A percentile compares a stretch with the other conserved stretches of the same genome.
Evolutionary conservation across 1,140 invertebrate genomes (phyloP).

Genomic region (Megathymus violae): DNA sequence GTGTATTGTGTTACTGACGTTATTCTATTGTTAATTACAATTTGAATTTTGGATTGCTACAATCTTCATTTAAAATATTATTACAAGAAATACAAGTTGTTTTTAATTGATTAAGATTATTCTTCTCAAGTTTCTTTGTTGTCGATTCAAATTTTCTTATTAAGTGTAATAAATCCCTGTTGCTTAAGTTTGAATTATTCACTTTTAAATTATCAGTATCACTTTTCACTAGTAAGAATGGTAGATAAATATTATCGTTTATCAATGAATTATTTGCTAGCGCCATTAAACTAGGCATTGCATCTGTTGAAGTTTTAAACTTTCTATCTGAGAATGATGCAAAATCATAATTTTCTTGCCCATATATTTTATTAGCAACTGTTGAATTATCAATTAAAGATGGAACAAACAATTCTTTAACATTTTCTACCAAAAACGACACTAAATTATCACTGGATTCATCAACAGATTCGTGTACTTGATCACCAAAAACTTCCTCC

Average conservation of each 20-base stretch:
- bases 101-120: not conserved
- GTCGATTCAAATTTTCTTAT: not conserved
- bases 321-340: not conserved
- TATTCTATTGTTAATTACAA: constrained; percentile 35
- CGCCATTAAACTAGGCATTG: constrained; percentile 1
- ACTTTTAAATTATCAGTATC: not conserved
- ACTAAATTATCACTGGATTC: constrained; percentile 51
- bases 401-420: constrained; percentile 56
- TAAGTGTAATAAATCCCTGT: not conserved
- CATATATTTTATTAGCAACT: not conserved
- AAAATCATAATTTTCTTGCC: not conserved
- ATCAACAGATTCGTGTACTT: not conserved
- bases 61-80: constrained; percentile 52
- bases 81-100: constrained; percentile 60
- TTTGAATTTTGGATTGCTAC: constrained; percentile 54
- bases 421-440: constrained; percentile 58
- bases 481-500: constrained; percentile 47
- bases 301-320: not conserved
- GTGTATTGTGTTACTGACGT: not conserved
- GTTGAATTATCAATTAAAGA: constrained; percentile 35
- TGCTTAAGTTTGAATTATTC: not conserved
- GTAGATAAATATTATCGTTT: not conserved
- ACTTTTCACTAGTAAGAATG: not conserved
- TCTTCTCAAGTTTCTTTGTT: not conserved
- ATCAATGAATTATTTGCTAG: not conserved